These are phyloP conservation scores for Brachirus orientalis DNA, from an alignment of 2,113 vertebrate genomes.

Conservation along the genomic window DNA sequence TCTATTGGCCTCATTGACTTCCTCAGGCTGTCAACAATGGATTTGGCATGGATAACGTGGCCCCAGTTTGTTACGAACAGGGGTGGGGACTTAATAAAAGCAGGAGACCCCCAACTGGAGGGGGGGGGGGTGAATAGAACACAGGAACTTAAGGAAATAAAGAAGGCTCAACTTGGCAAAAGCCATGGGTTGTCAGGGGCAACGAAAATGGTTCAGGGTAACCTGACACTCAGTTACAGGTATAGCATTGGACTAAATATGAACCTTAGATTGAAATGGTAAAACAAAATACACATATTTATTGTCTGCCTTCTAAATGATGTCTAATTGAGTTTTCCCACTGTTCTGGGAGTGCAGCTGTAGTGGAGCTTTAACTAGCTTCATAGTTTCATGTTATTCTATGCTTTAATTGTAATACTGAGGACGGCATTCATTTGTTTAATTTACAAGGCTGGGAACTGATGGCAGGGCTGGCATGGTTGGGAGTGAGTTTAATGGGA, in stretches of 20 bases:
- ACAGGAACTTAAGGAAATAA: constrained; percentile 57
- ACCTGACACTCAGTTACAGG: constrained; percentile 39
- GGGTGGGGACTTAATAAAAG: constrained; percentile 64
- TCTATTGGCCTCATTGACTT: constrained; percentile 76
- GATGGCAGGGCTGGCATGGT: constrained; percentile 58
- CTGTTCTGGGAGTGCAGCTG: constrained; percentile 35
- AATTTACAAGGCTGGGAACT: constrained; percentile 69
- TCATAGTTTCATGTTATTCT: constrained; percentile 67
- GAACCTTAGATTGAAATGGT: constrained; percentile 50
- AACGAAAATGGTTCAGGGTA: constrained; percentile 53
- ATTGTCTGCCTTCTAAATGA: constrained; percentile 53
- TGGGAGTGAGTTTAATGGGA: constrained; percentile 64
- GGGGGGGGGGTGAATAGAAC: constrained; percentile 32
- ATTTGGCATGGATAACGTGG: constrained; percentile 80
- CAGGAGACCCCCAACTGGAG: constrained; percentile 58
- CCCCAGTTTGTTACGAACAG: constrained; percentile 71
- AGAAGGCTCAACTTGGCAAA: constrained; percentile 66
- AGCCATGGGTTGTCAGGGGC: constrained; percentile 69
- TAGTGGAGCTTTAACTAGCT: constrained; percentile 51
- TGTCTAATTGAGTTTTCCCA: constrained; percentile 62
- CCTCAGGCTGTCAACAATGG: constrained; percentile 72
- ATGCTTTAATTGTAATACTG: constrained; percentile 72
- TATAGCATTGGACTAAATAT: constrained; percentile 36
- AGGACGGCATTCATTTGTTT: constrained; percentile 74
- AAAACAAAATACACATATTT: constrained; percentile 60